These are phyloP conservation scores for Gallirallus australis DNA, from an alignment of 2,797 vertebrate genomes.

Conservation along the genomic window DNA sequence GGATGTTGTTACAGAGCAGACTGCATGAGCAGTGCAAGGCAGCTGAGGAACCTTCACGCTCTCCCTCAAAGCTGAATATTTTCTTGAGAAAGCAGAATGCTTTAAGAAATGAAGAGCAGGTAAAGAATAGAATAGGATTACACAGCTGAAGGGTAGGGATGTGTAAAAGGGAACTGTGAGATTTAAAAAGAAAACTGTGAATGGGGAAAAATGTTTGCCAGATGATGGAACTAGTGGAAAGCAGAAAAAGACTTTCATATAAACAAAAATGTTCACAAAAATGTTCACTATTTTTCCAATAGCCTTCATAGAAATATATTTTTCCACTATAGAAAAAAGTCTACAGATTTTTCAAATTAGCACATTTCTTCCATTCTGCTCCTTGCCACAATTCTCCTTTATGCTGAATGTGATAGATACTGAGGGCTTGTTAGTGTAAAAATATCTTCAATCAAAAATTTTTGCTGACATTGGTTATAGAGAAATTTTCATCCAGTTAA, in stretches of 20 bases:
- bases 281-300: neutral
- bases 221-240: neutral
- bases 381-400: neutral
- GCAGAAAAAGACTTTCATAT: neutral
- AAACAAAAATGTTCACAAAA: neutral
- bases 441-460: constrained; percentile 3
- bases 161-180: neutral
- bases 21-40: rapidly evolving
- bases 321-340: neutral
- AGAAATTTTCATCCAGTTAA: constrained; percentile 8
- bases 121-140: neutral
- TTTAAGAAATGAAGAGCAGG: neutral
- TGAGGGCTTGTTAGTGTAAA: neutral
- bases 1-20: neutral
- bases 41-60: neutral
- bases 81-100: neutral
- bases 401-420: neutral
- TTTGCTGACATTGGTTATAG: neutral
- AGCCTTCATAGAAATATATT: neutral
- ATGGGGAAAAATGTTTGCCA: neutral
- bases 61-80: neutral
- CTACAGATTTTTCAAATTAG: constrained; percentile 31
- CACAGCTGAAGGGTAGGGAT: neutral
- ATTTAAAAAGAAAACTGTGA: neutral
- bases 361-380: neutral